Conservation (phyloP, 1,140 invertebrate genomes). For the Neodiprion pinetum region DNA sequence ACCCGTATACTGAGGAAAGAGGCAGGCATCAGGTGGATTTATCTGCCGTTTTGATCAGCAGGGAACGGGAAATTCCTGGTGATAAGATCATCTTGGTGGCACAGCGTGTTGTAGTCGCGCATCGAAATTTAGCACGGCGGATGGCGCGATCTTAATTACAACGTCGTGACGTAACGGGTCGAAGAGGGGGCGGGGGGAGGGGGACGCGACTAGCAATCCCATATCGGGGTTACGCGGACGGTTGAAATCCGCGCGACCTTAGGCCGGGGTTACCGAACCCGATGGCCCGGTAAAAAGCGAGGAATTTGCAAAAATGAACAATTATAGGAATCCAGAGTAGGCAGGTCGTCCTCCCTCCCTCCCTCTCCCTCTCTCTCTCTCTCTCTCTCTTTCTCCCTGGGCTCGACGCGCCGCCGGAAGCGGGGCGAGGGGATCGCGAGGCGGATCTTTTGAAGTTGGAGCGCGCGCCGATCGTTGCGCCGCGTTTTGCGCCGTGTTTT, state of each 20-base stretch:
- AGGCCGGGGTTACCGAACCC: conserved; percentile 44
- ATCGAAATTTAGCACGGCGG: no score
- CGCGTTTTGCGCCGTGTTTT: conserved; percentile 4
- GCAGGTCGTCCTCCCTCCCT: conserved; percentile 13
- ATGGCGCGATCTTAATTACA: neutral
- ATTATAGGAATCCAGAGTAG: conserved; percentile 62
- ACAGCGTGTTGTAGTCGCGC: no score
- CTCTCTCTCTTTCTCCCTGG: conserved; percentile 23
- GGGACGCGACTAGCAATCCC: neutral
- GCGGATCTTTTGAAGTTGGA: neutral
- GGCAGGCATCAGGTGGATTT: neutral
- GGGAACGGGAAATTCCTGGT: conserved; percentile 6
- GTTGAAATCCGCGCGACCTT: conserved; percentile 17
- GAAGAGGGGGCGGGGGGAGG: neutral
- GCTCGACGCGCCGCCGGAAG: conserved; percentile 26
- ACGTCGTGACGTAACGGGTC: neutral
- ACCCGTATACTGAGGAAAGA: neutral
- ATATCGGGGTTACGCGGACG: no score
- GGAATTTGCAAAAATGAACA: conserved; percentile 62
- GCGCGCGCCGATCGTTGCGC: neutral
- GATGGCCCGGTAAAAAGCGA: conserved; percentile 47
- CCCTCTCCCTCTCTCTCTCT: conserved; percentile 22
- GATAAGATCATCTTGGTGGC: neutral
- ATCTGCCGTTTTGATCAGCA: neutral
- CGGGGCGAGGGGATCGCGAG: conserved; percentile 19